Base-by-base conservation (phyloP, 2,113 vertebrate genomes). In the Lathamus discolor region DNA sequence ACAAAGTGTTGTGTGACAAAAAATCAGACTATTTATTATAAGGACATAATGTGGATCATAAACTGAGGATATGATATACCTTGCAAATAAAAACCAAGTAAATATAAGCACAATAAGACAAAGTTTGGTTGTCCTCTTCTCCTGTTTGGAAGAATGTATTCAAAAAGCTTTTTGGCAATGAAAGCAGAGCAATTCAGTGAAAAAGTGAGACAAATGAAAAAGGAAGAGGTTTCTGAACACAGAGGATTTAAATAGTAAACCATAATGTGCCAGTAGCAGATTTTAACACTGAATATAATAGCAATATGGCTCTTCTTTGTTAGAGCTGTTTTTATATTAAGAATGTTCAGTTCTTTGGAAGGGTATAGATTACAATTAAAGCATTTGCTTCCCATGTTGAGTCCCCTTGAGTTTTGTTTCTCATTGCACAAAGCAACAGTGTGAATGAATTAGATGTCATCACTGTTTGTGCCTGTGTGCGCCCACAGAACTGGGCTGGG, bases 231-330 rank as follows among this genome's bases (percentile, higher is more conserved):
- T 95, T 95, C 67, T 88, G 63, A 86, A 59, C 37, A 24, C 5
- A 54, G 44, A 46, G 25, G 23, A 75, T 93, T 96, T 83, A 92
- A 94, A 93, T 75, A 90, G 77, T 86, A 89, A 73, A 66, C 62
- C 61, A 44, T 64, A 77, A 80, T 63, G 63, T 95, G 90, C 48
- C 87, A 90, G 57, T 49, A 87, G 41, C 63, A 85, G 66, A 67
- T 90, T 94, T 95, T 88, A 89, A 75, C 86, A 49, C 72, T 82
- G 86, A 95, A 82, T 95, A 87, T 76, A 85, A 97, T 41, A 89
- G 62, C 89, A 95, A 90, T 80, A 90, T 92, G 81, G 33, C 57
- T 87, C 27, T 85, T 62, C 76, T 82, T 55, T 87, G 67, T 76
- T 61, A 92, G 66, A 87, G 41, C 66, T 17, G 0, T 12, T 86